phyloP scores from a whole-genome alignment of 2,113 vertebrate species.

The Vulpes vulpes region DNA sequence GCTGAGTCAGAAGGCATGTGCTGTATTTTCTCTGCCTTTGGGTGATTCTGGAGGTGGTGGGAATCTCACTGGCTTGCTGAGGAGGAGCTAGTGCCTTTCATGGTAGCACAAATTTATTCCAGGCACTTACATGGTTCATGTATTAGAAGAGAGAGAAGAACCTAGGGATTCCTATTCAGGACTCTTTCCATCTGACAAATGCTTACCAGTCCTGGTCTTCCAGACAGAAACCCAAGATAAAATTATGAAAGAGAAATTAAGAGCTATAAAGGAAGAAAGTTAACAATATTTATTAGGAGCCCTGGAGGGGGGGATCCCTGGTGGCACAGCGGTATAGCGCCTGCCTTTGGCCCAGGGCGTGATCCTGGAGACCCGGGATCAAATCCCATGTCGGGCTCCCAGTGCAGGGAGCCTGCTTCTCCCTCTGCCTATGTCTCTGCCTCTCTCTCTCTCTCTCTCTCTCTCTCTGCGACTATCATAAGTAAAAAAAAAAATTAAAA shows the following conservation, averaged over 20 bases:
- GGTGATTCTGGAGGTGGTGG: neutral
- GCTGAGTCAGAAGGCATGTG: neutral
- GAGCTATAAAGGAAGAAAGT: neutral
- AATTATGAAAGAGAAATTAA: neutral
- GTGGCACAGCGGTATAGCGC: too few relatives aligned
- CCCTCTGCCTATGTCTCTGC: too few relatives aligned
- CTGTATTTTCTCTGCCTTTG: neutral
- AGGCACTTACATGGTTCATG: neutral
- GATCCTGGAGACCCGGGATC: too few relatives aligned
- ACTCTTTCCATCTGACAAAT: neutral
- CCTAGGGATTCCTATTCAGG: neutral
- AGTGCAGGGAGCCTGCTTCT: too few relatives aligned
- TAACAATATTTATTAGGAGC: neutral
- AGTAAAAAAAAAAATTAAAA: too few relatives aligned
- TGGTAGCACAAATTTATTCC: neutral
- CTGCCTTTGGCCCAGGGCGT: too few relatives aligned
- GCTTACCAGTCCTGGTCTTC: neutral
- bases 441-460: too few relatives aligned
- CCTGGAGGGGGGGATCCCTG: too few relatives aligned
- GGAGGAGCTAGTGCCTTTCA: neutral
- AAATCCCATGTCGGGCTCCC: too few relatives aligned
- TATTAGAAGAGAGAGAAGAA: neutral
- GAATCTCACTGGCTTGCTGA: neutral
- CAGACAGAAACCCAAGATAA: neutral
- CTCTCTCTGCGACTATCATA: too few relatives aligned